Evolutionary conservation across 1,140 invertebrate genomes (phyloP), one percentile per base, ranked within the genome.

Genomic region (Vollenhovia emeryi): DNA sequence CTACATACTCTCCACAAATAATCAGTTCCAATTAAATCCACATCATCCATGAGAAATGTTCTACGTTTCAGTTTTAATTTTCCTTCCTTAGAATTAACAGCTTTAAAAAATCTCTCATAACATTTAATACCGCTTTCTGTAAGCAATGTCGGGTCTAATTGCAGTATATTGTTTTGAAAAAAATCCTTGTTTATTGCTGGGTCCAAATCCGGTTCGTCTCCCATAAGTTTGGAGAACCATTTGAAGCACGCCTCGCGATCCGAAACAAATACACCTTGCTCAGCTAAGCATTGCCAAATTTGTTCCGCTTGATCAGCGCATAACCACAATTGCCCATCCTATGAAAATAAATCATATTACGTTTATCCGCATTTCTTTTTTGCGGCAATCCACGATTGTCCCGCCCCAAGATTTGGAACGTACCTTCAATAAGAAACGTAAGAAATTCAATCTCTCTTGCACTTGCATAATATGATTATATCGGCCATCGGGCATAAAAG

Each of bases 141-240:
- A 7, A 99, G 95, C 82, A 99, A 95, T 84, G 97, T 96, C 3
- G 99, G 98, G 95, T 99, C 98, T 87, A 99, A 96, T 92, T 98
- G 98, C 62, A 99, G 96, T 87, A 99, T 98, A 93, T 99, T 99
- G 89, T 98, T 97, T 95, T 99, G 98, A 96, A 99, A 99, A 96
- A 99, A 99, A 92, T 99, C 98, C 93, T 98, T 97, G 92, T 99
- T 99, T 84, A 99, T 99, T 90, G 98, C 98, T 18, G 99, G 99
- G 95, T 99, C 99, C 62, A 99, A 95, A 95, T 99, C 99, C 6
- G 98, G 98, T 93, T 99, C 99, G 90, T 99, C 98, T 5, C 98
- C 98, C 98, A 99, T 99, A 69, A 99, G 95, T 95, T 99, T 99
- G n/a, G 98, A 98, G 95, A 99, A 99, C 99, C 99, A 99, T 91